Percentiles rank a stretch among this genome's conserved stretches.
Evolutionary conservation across 2,888 invertebrate species (phyloP).

Genomic region (Yponomeuta evonymella): DNA sequence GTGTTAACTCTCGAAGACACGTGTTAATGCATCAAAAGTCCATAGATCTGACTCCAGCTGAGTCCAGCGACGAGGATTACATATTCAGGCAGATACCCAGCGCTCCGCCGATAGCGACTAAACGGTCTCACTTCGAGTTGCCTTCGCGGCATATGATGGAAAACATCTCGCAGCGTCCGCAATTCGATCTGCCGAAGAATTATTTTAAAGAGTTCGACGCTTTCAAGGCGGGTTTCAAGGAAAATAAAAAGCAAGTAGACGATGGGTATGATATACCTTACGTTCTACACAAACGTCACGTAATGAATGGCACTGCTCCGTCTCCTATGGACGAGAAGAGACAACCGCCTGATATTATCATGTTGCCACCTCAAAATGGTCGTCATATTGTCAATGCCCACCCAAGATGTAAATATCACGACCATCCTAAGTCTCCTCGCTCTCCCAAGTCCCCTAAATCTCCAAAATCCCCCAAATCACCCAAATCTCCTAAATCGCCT

Average conservation of each 20-base stretch:
- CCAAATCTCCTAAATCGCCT: slow-evolving; percentile 78
- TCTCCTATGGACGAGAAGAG: slow-evolving; percentile 68
- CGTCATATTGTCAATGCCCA: slow-evolving; percentile 65
- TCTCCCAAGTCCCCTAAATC: slow-evolving; percentile 69
- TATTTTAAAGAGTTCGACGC: slow-evolving; percentile 82
- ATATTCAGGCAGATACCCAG: slow-evolving; percentile 85
- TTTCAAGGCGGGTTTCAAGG: slow-evolving; percentile 72
- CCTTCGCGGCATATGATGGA: slow-evolving; percentile 64
- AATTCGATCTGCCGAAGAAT: slow-evolving; percentile 83
- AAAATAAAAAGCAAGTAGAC: slow-evolving; percentile 59
- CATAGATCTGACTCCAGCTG: slow-evolving; percentile 88
- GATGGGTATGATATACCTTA: slow-evolving; percentile 87
- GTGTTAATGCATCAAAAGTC: slow-evolving; percentile 91
- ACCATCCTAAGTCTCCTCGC: slow-evolving; percentile 70
- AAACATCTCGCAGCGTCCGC: slow-evolving; percentile 78
- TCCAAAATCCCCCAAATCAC: slow-evolving; percentile 80
- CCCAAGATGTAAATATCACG: slow-evolving; percentile 68
- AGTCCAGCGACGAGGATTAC: slow-evolving; percentile 89
- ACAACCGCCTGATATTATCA: slow-evolving; percentile 63
- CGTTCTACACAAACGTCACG: slow-evolving; percentile 87
- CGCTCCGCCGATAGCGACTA: slow-evolving; percentile 82
- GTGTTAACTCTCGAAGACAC: slow-evolving; percentile 84
- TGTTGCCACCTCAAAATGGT: slow-evolving; percentile 65
- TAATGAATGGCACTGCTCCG: slow-evolving; percentile 89
- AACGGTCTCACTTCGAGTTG: slow-evolving; percentile 82